Evolutionary conservation across 2,888 invertebrate species (phyloP).

Genomic region (Elegia similella): DNA sequence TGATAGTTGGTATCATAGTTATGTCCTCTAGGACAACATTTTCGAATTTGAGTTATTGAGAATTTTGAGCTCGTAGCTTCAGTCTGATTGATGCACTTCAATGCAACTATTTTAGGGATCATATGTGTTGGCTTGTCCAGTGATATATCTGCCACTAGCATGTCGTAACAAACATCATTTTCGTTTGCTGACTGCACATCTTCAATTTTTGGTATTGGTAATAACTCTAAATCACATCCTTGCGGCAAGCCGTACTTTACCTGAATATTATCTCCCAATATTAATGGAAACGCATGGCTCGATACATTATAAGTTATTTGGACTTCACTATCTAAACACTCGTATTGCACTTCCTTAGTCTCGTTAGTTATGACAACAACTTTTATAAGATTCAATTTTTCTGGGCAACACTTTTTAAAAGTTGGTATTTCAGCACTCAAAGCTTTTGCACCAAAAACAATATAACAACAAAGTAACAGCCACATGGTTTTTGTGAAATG

Average conservation of each 20-base stretch:
- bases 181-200: slow-evolving; percentile 28
- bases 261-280: slow-evolving; percentile 45
- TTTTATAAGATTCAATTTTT: slow-evolving; percentile 54
- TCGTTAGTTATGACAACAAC: slow-evolving; percentile 36
- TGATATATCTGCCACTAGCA: slow-evolving; percentile 49
- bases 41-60: slow-evolving; percentile 51
- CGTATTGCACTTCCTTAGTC: slow-evolving; percentile 36
- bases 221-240: slow-evolving; percentile 46
- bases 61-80: slow-evolving; percentile 34
- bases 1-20: slow-evolving; percentile 58
- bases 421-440: slow-evolving; percentile 36
- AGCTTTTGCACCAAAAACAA: slow-evolving; percentile 37
- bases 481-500: slow-evolving; percentile 49
- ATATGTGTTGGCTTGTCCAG: slow-evolving; percentile 49
- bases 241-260: slow-evolving; percentile 52
- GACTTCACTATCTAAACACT: slow-evolving; percentile 53
- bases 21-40: slow-evolving; percentile 66
- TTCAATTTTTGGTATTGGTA: slow-evolving; percentile 38
- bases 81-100: slow-evolving; percentile 50
- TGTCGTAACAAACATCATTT: slow-evolving; percentile 54
- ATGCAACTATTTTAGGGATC: slow-evolving; percentile 56
- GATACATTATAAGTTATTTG: slow-evolving; percentile 42
- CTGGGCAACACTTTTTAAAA: slow-evolving; percentile 69
- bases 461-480: slow-evolving; percentile 45
- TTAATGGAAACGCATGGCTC: slow-evolving; percentile 40